A percentile compares a stretch with the other conserved stretches of the same genome.
These are phyloP conservation scores for Ceratothoa steindachneri DNA, from an alignment of 2,888 invertebrate species.

Conservation along the genomic window DNA sequence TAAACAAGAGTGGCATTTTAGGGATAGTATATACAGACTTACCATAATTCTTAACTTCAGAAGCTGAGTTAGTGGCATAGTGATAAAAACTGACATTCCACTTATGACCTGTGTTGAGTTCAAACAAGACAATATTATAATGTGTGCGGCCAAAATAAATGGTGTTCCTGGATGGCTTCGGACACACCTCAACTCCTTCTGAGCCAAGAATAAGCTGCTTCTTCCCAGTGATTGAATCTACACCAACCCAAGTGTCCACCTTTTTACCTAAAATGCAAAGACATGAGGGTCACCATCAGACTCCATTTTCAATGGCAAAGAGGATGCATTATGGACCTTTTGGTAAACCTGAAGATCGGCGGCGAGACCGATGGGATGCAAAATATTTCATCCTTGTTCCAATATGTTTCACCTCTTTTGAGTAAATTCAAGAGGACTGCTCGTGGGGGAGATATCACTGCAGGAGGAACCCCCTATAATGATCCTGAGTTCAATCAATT, in stretches of 20 bases:
- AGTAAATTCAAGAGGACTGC: no score
- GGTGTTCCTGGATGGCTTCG: constrained; percentile 33
- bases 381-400: no score
- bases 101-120: constrained; percentile 53
- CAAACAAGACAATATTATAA: constrained; percentile 46
- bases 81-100: constrained; percentile 98
- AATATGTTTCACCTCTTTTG: no score
- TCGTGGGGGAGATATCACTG: no score
- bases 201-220: constrained; percentile 60
- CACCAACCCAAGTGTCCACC: constrained; percentile 85
- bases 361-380: no score
- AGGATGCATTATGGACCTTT: no score
- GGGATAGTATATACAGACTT: constrained; percentile 4
- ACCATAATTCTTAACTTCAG: constrained; percentile 38
- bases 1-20: no score
- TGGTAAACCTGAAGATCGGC: no score
- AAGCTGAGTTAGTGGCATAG: constrained; percentile 76
- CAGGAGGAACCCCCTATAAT: no score
- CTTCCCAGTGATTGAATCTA: constrained; percentile 71
- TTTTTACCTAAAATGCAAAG: constrained; percentile 61
- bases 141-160: constrained; percentile 47
- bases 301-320: no score
- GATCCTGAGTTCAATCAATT: no score
- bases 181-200: constrained; percentile 33
- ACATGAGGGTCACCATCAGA: no score